These are phyloP conservation scores for Paralichthys olivaceus DNA, from an alignment of 2,113 vertebrate genomes.

Conservation along the genomic window DNA sequence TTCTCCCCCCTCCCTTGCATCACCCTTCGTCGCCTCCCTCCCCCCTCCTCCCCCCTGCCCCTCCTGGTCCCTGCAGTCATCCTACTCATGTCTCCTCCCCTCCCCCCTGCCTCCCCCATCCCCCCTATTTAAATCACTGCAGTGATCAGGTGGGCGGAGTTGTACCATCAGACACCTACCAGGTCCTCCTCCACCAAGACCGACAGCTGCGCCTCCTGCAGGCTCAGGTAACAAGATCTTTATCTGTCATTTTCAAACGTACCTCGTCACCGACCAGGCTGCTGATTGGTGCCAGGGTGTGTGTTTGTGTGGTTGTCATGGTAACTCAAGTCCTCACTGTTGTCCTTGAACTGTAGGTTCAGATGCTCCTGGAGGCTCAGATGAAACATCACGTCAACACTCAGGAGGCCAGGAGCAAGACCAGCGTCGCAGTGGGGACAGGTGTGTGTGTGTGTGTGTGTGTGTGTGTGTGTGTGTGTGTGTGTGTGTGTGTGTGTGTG, in stretches of 20 bases:
- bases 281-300: no score
- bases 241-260: no score
- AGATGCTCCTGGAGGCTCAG: slow-evolving; percentile 92
- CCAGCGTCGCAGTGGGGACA: slow-evolving; percentile 94
- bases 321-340: not conserved
- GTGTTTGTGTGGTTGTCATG: not conserved
- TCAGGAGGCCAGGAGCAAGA: slow-evolving; percentile 71
- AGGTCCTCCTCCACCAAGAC: slow-evolving; percentile 90
- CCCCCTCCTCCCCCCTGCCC: not conserved
- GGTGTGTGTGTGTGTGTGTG: slow-evolving; percentile 76
- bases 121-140: slow-evolving; percentile 66
- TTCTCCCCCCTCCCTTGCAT: not conserved
- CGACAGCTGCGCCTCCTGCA: slow-evolving; percentile 93
- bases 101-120: slow-evolving; percentile 37
- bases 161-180: slow-evolving; percentile 86
- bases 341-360: slow-evolving; percentile 82
- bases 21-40: not conserved
- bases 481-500: no score
- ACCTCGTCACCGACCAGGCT: no score
- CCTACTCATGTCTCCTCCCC: not conserved
- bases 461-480: no score
- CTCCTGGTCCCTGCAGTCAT: slow-evolving; percentile 32
- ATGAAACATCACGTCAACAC: slow-evolving; percentile 59
- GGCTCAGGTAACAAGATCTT: slow-evolving; percentile 79
- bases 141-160: slow-evolving; percentile 80